These are phyloP conservation scores for Triplophysa dalaica DNA, from an alignment of 2,113 vertebrate genomes.

Conservation along the genomic window DNA sequence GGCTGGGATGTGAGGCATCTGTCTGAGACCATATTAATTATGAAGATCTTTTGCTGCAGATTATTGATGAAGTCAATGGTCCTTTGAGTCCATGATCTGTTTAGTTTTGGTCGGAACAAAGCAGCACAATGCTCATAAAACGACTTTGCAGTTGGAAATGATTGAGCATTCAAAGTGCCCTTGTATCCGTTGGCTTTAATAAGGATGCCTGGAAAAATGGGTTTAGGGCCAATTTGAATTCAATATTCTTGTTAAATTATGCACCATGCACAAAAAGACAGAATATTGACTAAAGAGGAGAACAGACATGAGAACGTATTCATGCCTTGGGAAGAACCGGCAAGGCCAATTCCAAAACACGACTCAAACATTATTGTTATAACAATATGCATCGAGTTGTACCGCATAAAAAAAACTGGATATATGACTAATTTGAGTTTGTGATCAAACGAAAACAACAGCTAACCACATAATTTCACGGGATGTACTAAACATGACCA, in stretches of 20 bases:
- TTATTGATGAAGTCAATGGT: conserved; percentile 36
- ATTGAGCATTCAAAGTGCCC: background rate
- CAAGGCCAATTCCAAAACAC: conserved; percentile 17
- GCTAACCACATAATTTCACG: background rate
- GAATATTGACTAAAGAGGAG: conserved; percentile 1
- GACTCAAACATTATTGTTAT: conserved; percentile 20
- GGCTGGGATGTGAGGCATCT: conserved; percentile 13
- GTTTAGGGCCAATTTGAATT: background rate
- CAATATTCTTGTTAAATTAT: background rate
- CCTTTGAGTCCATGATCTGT: background rate
- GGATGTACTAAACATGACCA: background rate
- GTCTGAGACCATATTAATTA: conserved; percentile 41
- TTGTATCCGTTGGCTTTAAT: conserved; percentile 6
- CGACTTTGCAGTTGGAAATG: conserved; percentile 5
- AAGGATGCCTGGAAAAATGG: background rate
- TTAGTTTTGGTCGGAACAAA: too few relatives aligned
- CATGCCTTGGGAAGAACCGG: conserved; percentile 13
- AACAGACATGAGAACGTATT: background rate
- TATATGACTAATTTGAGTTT: background rate
- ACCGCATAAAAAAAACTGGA: background rate
- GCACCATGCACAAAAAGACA: background rate
- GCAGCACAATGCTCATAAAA: conserved; percentile 15
- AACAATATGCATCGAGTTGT: background rate
- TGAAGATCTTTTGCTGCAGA: conserved; percentile 1
- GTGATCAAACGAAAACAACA: background rate